A percentile compares a stretch with the other conserved stretches of the same genome.
Conservation (phyloP, 1,140 invertebrate genomes). For the Drosophila melanica region DNA sequence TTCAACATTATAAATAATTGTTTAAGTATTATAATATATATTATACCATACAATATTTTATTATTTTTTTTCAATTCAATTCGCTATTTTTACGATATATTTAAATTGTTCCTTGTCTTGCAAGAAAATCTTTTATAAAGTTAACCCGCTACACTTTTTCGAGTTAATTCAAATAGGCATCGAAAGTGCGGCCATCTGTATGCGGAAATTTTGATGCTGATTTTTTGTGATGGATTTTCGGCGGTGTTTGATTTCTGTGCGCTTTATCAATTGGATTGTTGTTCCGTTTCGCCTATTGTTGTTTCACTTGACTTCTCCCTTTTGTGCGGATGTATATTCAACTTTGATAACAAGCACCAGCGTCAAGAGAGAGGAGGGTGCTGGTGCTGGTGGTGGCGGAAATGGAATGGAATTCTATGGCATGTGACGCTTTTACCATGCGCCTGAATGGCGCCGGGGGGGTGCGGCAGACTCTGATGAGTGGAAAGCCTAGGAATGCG, state of each 20-base stretch:
- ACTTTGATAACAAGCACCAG: conserved; percentile 35
- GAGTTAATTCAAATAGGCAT: not conserved
- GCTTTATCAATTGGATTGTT: conserved; percentile 36
- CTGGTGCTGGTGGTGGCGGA: not conserved
- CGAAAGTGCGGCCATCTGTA: not conserved
- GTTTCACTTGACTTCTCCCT: conserved; percentile 28
- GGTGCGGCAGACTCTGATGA: not conserved
- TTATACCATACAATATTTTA: too few species aligned
- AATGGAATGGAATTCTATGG: conserved; percentile 5
- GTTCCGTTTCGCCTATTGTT: conserved; percentile 29
- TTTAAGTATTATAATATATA: too few species aligned
- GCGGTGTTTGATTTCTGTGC: conserved; percentile 49
- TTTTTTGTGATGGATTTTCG: conserved; percentile 17
- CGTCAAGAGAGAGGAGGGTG: not conserved
- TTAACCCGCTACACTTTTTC: too few species aligned
- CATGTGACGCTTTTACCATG: not conserved
- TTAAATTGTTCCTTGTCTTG: too few species aligned
- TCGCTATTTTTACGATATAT: too few species aligned
- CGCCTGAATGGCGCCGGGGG: too few species aligned
- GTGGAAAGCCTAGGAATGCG: conserved; percentile 58
- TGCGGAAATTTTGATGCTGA: not conserved
- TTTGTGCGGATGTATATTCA: conserved; percentile 37
- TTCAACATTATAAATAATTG: too few species aligned
- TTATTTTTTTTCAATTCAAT: too few species aligned
- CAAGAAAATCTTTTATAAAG: too few species aligned